Base-by-base conservation (phyloP, 2,888 invertebrate genomes). In the Brenthis ino region DNA sequence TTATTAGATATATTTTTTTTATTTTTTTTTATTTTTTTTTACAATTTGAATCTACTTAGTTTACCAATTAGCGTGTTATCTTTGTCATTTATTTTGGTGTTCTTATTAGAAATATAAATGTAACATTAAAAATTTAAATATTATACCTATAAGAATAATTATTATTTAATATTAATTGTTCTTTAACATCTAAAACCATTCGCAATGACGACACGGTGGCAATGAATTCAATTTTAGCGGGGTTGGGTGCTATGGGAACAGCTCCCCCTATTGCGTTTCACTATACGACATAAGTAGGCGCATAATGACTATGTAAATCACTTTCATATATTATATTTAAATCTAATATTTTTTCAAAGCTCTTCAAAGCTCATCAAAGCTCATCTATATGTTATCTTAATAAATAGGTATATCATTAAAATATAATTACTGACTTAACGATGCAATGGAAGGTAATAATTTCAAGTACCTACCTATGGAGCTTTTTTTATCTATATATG, bases 161-260 rank as follows among this genome's bases (percentile, higher is more conserved):
- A 20, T 53, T 43, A 53, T 8, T 51, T 33, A 63, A 53, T 53
- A 13, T 53, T 37, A 47, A 28, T 57, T 11, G 53, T 58, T 54
- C 48, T 16, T 55, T 57, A 61, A 53, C 54, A 57, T 79, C 74
- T 80, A 81, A 72, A 20, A 63, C 67, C 74, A 69, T 85, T 78
- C 81, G 51, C 71, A 79, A 82, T 82, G 84, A 87, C 84, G 85
- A 77, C 79, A 80, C 79, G 79, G 78, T 81, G 81, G 80, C 81
- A 82, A 82, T 84, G 83, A 82, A 86, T 87, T 82, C 77, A 80
- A 86, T 85, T 82, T 75, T 77, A 79, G 68, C 74, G 77, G 83
- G 79, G 75, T 67, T 57, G 69, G 72, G 77, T 78, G 80, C 78
- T 81, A 82, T 83, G 84, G 79, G 83, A 84, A 83, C 82, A 79